Evolutionary conservation across 2,888 invertebrate species (phyloP).

Genomic region (Diaperis boleti): DNA sequence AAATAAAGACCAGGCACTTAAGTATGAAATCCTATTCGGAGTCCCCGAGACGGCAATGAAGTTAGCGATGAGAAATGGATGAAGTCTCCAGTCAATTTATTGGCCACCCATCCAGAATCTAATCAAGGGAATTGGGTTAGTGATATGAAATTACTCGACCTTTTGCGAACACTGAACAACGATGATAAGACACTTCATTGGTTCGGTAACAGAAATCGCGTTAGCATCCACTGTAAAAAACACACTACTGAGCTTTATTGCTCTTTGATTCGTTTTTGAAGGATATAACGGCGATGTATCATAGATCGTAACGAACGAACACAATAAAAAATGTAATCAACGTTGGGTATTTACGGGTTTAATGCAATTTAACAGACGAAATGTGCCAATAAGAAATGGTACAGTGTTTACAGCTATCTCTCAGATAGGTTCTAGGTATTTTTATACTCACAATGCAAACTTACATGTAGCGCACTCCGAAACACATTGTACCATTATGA

Average conservation of each 20-base stretch:
- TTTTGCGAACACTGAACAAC: slow-evolving; percentile 63
- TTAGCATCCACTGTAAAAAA: slow-evolving; percentile 56
- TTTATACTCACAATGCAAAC: not conserved
- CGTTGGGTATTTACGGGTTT: slow-evolving; percentile 42
- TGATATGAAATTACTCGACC: slow-evolving; percentile 64
- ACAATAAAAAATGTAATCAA: slow-evolving; percentile 55
- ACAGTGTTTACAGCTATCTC: not conserved
- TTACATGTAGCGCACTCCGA: not conserved
- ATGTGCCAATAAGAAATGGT: slow-evolving; percentile 1
- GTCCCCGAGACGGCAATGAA: slow-evolving; percentile 63
- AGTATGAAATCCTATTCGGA: slow-evolving; percentile 62
- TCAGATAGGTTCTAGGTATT: not conserved
- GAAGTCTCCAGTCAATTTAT: slow-evolving; percentile 66
- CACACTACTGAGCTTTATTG: slow-evolving; percentile 52
- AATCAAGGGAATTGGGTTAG: slow-evolving; percentile 67
- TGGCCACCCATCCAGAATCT: slow-evolving; percentile 66
- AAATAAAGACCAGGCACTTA: slow-evolving; percentile 60
- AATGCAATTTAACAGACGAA: slow-evolving; percentile 18
- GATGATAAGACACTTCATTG: slow-evolving; percentile 65
- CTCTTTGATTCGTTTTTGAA: slow-evolving; percentile 50
- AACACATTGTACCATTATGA: too few relatives aligned
- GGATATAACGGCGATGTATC: slow-evolving; percentile 39
- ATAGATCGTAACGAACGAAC: slow-evolving; percentile 31
- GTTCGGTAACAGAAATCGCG: slow-evolving; percentile 61
- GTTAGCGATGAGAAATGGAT: slow-evolving; percentile 65